Percentiles rank a stretch among this genome's conserved stretches.
phyloP scores from a whole-genome alignment of 2,113 vertebrate species.

The Tor tambroides region DNA sequence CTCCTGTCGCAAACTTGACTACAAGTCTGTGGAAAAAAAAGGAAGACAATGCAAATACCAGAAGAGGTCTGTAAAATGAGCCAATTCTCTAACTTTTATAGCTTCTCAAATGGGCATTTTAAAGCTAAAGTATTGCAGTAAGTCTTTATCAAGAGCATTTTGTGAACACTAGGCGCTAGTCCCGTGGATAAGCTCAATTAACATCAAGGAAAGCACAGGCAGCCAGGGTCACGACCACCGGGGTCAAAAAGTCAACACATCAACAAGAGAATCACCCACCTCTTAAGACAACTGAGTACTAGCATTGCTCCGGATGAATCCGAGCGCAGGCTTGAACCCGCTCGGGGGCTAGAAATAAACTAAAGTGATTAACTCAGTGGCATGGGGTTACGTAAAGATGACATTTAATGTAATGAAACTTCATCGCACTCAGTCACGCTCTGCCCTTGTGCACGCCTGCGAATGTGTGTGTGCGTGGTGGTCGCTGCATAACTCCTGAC shows the following conservation, averaged over 20 bases:
- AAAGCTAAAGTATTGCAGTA: not conserved
- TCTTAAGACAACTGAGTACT: constrained; percentile 14
- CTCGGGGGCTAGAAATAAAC: constrained; percentile 8
- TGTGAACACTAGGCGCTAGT: not conserved
- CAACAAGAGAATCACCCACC: constrained; percentile 16
- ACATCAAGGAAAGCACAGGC: constrained; percentile 16
- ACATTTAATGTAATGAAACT: constrained; percentile 45
- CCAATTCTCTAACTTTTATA: not conserved
- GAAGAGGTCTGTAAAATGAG: not conserved
- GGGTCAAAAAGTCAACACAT: constrained; percentile 30
- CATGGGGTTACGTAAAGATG: constrained; percentile 32
- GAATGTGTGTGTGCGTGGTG: not conserved
- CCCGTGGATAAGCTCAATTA: constrained; percentile 22
- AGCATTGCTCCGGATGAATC: not conserved
- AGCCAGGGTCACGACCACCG: not conserved
- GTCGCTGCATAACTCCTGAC: constrained; percentile 23
- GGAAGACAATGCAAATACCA: not conserved
- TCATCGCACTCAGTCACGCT: not conserved
- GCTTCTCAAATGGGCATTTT: not conserved
- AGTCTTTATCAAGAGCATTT: not conserved
- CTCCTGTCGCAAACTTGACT: not conserved
- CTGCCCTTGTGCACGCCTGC: constrained; percentile 3
- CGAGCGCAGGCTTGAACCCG: not conserved
- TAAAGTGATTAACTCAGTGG: constrained; percentile 32
- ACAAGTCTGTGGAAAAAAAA: not conserved